Conservation (phyloP, 2,113 vertebrate species). For the Centropus bengalensis region DNA sequence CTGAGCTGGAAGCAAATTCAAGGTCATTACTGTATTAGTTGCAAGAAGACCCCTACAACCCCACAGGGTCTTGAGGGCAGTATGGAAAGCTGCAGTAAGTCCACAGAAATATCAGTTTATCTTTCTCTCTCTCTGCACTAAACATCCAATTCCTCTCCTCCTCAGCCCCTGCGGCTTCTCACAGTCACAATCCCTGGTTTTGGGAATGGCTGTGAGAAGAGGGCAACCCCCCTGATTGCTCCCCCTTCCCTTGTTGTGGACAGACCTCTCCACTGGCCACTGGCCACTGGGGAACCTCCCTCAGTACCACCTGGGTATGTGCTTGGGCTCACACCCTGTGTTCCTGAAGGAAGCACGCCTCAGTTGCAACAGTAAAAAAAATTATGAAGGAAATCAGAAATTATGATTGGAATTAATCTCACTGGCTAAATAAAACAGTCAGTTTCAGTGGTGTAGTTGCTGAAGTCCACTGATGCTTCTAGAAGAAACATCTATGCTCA, state of each 20-base stretch:
- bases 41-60: constrained; percentile 13
- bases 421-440: not conserved
- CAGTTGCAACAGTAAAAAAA: not conserved
- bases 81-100: not conserved
- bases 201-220: not conserved
- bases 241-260: not conserved
- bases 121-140: constrained; percentile 1
- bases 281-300: not conserved
- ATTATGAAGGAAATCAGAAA: not conserved
- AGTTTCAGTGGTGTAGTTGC: not conserved
- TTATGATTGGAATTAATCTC: not conserved
- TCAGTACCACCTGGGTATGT: not conserved
- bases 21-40: constrained; percentile 60
- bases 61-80: constrained; percentile 6
- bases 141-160: not conserved
- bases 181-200: not conserved
- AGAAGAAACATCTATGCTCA: not conserved
- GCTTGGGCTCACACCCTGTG: not conserved
- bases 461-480: not conserved
- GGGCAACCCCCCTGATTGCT: not conserved
- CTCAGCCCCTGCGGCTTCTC: not conserved
- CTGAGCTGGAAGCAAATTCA: constrained; percentile 58
- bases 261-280: rapidly evolving
- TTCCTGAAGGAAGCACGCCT: not conserved
- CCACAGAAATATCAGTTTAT: not conserved